Percentiles rank a stretch among this genome's conserved stretches.
phyloP scores from a whole-genome alignment of 2,797 vertebrate species.

The Sebastiscus albofasciatus region DNA sequence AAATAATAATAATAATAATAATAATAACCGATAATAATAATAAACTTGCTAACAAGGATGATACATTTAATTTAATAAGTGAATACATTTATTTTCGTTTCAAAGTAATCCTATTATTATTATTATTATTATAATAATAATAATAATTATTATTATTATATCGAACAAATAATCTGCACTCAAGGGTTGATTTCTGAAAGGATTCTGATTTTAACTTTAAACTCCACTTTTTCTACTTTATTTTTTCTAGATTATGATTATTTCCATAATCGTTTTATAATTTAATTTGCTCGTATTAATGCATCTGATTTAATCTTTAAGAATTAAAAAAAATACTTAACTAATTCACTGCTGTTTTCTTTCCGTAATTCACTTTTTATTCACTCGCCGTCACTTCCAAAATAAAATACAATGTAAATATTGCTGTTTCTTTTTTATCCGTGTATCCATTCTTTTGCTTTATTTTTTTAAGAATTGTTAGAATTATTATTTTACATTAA shows the following conservation, averaged over 20 bases:
- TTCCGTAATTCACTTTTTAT: background rate
- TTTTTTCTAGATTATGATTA: background rate
- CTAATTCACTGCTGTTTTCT: background rate
- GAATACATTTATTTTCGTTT: conserved; percentile 5
- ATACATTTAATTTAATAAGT: background rate
- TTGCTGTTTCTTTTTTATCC: background rate
- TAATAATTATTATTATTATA: background rate
- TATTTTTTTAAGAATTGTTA: background rate
- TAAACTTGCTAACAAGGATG: background rate
- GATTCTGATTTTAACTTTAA: background rate
- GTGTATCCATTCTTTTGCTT: background rate
- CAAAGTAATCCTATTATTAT: background rate
- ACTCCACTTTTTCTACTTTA: background rate
- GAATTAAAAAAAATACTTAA: background rate
- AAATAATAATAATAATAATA: background rate
- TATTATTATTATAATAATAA: background rate
- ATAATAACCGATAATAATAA: background rate
- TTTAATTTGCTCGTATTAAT: background rate
- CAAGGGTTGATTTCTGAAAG: background rate
- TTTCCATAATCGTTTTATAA: background rate
- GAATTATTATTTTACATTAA: background rate
- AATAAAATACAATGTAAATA: background rate
- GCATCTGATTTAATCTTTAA: background rate
- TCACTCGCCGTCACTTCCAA: background rate
- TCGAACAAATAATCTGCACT: conserved; percentile 21